Conservation (phyloP, 2,888 invertebrate genomes). For the Plemyria rubiginata region DNA sequence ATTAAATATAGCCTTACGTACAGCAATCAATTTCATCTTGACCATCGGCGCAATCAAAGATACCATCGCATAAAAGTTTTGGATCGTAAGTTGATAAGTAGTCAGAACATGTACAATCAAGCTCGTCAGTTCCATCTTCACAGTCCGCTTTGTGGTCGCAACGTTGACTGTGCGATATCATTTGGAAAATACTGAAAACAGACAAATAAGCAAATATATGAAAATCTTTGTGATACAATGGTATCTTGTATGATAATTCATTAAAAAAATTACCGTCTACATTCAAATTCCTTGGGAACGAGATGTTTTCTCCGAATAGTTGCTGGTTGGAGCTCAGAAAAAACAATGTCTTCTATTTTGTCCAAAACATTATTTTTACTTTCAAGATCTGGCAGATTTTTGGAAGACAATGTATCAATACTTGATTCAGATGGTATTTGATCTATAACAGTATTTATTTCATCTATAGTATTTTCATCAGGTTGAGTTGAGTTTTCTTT, state of each 20-base stretch:
- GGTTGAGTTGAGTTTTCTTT: conserved; percentile 31
- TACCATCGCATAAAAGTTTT: conserved; percentile 89
- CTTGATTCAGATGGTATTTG: conserved; percentile 26
- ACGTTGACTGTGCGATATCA: conserved; percentile 82
- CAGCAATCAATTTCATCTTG: conserved; percentile 91
- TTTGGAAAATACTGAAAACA: conserved; percentile 86
- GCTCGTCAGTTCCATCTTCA: conserved; percentile 93
- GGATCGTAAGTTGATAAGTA: conserved; percentile 82
- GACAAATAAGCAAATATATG: background rate
- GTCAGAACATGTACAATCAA: conserved; percentile 89
- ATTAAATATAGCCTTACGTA: conserved; percentile 65
- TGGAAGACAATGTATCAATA: conserved; percentile 26
- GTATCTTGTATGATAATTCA: background rate
- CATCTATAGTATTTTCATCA: conserved; percentile 17
- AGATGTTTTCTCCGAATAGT: conserved; percentile 62
- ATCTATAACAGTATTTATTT: conserved; percentile 21
- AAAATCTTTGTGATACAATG: background rate
- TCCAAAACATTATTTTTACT: conserved; percentile 45
- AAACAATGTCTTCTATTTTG: conserved; percentile 57
- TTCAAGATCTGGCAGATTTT: conserved; percentile 49
- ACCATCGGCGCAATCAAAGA: conserved; percentile 89
- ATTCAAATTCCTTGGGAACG: conserved; percentile 68
- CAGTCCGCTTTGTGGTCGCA: conserved; percentile 91
- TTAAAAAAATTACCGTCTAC: conserved; percentile 64
- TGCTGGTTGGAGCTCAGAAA: conserved; percentile 64